Conservation (phyloP, 2,113 vertebrate species). For the Chrysochloris asiatica region DNA sequence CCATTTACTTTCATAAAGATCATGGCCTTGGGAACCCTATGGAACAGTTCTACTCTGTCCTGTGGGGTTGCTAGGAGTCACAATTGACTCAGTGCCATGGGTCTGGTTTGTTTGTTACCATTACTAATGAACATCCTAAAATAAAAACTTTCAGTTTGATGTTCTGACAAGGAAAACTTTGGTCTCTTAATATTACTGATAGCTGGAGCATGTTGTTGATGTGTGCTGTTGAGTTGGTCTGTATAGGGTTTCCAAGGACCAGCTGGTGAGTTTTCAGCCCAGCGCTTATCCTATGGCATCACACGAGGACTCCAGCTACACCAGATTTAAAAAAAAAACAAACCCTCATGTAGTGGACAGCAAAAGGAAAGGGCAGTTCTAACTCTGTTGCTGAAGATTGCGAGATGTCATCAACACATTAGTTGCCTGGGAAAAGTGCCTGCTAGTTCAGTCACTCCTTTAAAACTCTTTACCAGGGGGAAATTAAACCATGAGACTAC, state of each 20-base stretch:
- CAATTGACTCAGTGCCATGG: not conserved
- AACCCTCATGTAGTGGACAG: not conserved
- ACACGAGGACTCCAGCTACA: too few species aligned
- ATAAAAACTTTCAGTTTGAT: constrained; percentile 24
- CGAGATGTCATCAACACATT: not conserved
- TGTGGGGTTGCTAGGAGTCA: not conserved
- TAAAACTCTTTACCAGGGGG: not conserved
- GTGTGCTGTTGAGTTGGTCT: too few species aligned
- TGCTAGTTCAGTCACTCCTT: not conserved
- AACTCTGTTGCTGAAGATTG: too few species aligned
- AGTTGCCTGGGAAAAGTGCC: not conserved
- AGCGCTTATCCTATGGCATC: too few species aligned
- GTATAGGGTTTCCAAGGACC: too few species aligned
- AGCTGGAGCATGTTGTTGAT: not conserved
- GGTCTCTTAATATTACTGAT: constrained; percentile 3
- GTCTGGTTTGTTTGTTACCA: not conserved
- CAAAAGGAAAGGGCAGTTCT: not conserved
- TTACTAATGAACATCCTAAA: constrained; percentile 4
- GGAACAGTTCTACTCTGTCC: not conserved
- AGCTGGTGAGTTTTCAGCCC: too few species aligned
- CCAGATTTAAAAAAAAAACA: not conserved
- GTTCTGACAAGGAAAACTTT: constrained; percentile 25
- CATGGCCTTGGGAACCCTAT: not conserved
- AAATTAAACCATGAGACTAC: not conserved
- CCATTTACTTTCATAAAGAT: not conserved